These are phyloP conservation scores for Sebastiscus tertius DNA, from an alignment of 2,797 vertebrate species.

Conservation along the genomic window DNA sequence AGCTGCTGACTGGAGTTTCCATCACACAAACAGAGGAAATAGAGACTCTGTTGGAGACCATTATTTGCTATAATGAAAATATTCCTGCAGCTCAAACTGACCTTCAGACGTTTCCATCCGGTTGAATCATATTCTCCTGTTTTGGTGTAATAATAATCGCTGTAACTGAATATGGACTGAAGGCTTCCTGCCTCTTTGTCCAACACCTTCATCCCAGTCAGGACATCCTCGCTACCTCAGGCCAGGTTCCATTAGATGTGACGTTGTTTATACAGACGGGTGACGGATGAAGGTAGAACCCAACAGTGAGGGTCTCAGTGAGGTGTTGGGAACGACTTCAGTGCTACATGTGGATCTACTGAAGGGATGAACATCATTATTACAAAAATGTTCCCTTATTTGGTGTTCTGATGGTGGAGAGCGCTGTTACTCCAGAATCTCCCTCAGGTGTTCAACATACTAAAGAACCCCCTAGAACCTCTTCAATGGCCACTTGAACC, in stretches of 20 bases:
- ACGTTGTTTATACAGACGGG: not conserved
- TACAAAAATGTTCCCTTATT: not conserved
- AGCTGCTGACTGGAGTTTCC: not conserved
- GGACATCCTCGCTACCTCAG: not conserved
- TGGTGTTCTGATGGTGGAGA: not conserved
- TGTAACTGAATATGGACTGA: no score
- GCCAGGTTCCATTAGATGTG: not conserved
- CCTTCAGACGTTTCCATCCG: no score
- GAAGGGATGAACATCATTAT: not conserved
- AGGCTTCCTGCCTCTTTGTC: not conserved
- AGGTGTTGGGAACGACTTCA: not conserved
- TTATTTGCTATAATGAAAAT: no score
- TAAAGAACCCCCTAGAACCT: not conserved
- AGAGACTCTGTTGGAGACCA: no score
- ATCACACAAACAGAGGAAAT: not conserved
- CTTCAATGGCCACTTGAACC: not conserved
- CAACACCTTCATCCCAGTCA: not conserved
- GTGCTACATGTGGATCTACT: not conserved
- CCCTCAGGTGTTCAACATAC: not conserved
- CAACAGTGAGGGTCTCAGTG: not conserved
- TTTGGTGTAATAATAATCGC: no score
- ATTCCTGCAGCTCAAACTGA: no score
- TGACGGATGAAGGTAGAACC: constrained; percentile 1
- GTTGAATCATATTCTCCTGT: no score
- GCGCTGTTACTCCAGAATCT: not conserved